Evolutionary conservation across 2,888 invertebrate genomes (phyloP), one percentile per base, ranked within the genome.

Genomic region (Ellobium chinense): DNA sequence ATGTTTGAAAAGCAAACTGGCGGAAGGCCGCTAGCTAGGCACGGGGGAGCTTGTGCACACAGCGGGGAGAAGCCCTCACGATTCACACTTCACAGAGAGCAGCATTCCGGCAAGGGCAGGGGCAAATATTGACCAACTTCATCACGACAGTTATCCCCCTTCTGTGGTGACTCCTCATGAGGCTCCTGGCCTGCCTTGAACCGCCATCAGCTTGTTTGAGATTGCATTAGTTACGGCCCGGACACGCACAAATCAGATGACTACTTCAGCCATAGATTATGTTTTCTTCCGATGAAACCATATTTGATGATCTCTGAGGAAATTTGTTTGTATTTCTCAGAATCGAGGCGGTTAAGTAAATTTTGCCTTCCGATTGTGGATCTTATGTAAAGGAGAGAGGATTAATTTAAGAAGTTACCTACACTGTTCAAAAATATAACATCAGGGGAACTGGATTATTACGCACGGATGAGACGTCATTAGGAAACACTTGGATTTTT

Each of bases 111-210:
- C 37, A 58, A 46, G 62, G 62, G 39, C 31, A 34, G 18, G 39
- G 12, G 72, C 78, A 78, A 78, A 78, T 78, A 78, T 78, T 78
- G 72, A 73, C 78, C 65, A 24, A 31, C 54, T 78, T 27, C 72
- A 65, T 72, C 46, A 65, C 31, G 5, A n/a, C 27, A 18, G 62
- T 70, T 70, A 70, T 70, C 31, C 70, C 54, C 56, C 34, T 21
- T 70, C 14, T 70, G 66, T 37, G 37, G 37, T 37, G 58, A 37
- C 66, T 66, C 37, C 27, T 37, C 68, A 29, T 68, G 68, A 56
- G 68, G 29, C 21, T 29, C 29, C 36, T 60, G 39, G 70, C 31
- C 27, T 72, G 31, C 72, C 56, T 72, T 58, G 21, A 56, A 31
- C 5, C n/a, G 63, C n/a, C 46, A 18, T 21, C 24, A 21, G 34